Conservation (phyloP, 2,888 invertebrate species). For the Drosophila maculinotata region DNA sequence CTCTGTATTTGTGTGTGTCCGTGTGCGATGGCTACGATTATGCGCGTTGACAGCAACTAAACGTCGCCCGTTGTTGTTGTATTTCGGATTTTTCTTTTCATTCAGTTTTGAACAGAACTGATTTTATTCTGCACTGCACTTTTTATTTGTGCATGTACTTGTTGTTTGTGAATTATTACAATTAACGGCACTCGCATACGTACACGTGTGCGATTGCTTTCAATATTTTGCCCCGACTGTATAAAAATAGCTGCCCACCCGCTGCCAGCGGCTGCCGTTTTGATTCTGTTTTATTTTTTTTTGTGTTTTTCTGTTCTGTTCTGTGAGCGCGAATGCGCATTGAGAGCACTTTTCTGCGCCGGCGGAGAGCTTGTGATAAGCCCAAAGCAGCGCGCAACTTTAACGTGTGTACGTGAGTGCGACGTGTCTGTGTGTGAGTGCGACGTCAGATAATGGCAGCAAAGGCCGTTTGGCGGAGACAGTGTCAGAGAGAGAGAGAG, state of each 20-base stretch:
- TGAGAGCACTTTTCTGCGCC: conserved; percentile 69
- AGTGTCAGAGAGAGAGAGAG: conserved; percentile 11
- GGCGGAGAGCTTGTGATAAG: conserved; percentile 67
- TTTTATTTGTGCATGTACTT: conserved; percentile 21
- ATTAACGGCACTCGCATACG: conserved; percentile 16
- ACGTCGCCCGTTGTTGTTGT: conserved; percentile 33
- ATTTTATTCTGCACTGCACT: conserved; percentile 20
- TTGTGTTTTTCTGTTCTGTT: conserved; percentile 28
- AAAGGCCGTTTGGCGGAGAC: conserved; percentile 44
- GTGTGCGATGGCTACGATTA: conserved; percentile 72
- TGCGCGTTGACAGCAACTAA: conserved; percentile 68
- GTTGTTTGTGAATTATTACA: conserved; percentile 23
- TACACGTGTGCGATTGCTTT: conserved; percentile 48
- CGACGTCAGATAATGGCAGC: conserved; percentile 46
- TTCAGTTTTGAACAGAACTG: conserved; percentile 11
- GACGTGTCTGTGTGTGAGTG: conserved; percentile 12
- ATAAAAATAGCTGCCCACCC: conserved; percentile 72
- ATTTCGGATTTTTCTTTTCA: conserved; percentile 17
- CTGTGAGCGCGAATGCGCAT: conserved; percentile 66
- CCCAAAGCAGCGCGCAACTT: conserved; percentile 59
- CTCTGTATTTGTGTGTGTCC: conserved; percentile 28
- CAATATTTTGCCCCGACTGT: conserved; percentile 48
- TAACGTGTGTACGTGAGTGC: conserved; percentile 43
- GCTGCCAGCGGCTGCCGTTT: conserved; percentile 57
- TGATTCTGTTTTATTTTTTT: conserved; percentile 42